These are phyloP conservation scores for Bombus huntii DNA, from an alignment of 1,140 invertebrate genomes.

Conservation along the genomic window DNA sequence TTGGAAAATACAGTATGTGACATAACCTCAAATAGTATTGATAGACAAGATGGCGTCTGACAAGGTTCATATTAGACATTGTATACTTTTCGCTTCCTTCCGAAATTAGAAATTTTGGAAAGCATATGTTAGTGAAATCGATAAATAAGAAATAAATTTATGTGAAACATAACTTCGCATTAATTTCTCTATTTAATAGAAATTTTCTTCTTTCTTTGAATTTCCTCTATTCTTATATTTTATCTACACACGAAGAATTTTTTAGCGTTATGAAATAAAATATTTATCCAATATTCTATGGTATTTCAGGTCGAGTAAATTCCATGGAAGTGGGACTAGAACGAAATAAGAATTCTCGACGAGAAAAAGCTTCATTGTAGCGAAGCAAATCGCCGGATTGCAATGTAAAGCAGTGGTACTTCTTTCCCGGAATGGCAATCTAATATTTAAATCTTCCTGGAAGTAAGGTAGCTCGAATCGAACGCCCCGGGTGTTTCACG, in stretches of 20 bases:
- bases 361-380: neutral
- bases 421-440: slow-evolving; percentile 56
- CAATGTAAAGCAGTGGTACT: slow-evolving; percentile 43
- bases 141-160: too few species aligned
- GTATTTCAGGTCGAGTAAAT: neutral
- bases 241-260: neutral
- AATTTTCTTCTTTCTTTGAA: neutral
- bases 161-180: too few species aligned
- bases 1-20: neutral
- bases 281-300: neutral
- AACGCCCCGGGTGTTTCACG: slow-evolving; percentile 16
- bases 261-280: neutral
- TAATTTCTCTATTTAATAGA: too few species aligned
- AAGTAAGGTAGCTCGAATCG: slow-evolving; percentile 45
- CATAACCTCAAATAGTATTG: neutral
- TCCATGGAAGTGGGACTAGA: neutral
- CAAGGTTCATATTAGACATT: neutral
- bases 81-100: too few species aligned
- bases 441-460: slow-evolving; percentile 61
- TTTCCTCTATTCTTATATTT: neutral
- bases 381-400: neutral
- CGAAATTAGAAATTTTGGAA: too few species aligned
- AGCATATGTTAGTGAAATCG: too few species aligned
- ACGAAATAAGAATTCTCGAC: neutral
- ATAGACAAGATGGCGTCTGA: neutral